Percentiles rank a stretch among this genome's conserved stretches.
Evolutionary conservation across 35 echinoderm and acorn worm genomes (phyloP).

Genomic region (Ophiothrix spiculata): DNA sequence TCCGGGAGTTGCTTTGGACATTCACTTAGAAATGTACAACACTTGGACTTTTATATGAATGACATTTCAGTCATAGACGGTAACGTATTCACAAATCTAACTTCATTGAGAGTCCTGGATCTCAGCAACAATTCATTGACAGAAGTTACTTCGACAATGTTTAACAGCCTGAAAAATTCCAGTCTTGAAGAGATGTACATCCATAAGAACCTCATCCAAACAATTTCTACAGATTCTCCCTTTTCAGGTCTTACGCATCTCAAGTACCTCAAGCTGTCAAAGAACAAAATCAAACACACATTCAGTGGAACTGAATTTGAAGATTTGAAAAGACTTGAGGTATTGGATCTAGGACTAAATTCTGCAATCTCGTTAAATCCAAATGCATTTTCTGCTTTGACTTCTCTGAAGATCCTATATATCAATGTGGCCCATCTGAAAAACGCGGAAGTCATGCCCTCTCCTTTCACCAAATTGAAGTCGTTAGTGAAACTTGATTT

Average conservation of each 20-base stretch:
- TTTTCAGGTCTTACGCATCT: constrained; percentile 50
- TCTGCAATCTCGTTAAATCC: constrained; percentile 17
- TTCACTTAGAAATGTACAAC: constrained; percentile 14
- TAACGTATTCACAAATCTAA: constrained; percentile 23
- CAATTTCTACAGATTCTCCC: constrained; percentile 22
- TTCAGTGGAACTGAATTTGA: constrained; percentile 58
- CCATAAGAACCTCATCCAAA: constrained; percentile 45
- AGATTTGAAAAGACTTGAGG: constrained; percentile 42
- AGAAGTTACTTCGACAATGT: constrained; percentile 27
- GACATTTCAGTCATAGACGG: constrained; percentile 24
- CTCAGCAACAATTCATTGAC: constrained; percentile 60
- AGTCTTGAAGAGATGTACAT: constrained; percentile 43
- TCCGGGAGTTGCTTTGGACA: constrained; percentile 7
- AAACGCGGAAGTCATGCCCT: constrained; percentile 28
- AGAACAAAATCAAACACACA: constrained; percentile 55
- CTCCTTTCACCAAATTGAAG: constrained; percentile 52
- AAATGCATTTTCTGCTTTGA: constrained; percentile 44
- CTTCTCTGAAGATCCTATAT: constrained; percentile 42
- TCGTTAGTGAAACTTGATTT: constrained; percentile 48
- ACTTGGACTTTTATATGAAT: constrained; percentile 58
- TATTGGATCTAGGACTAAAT: constrained; percentile 60
- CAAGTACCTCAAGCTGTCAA: constrained; percentile 48
- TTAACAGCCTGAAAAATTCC: constrained; percentile 27
- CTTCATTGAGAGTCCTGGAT: constrained; percentile 21
- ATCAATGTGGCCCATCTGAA: constrained; percentile 46